A percentile compares a stretch with the other conserved stretches of the same genome.
Conservation (phyloP, 1,140 invertebrate species). For the Wiebesia pumilae region DNA sequence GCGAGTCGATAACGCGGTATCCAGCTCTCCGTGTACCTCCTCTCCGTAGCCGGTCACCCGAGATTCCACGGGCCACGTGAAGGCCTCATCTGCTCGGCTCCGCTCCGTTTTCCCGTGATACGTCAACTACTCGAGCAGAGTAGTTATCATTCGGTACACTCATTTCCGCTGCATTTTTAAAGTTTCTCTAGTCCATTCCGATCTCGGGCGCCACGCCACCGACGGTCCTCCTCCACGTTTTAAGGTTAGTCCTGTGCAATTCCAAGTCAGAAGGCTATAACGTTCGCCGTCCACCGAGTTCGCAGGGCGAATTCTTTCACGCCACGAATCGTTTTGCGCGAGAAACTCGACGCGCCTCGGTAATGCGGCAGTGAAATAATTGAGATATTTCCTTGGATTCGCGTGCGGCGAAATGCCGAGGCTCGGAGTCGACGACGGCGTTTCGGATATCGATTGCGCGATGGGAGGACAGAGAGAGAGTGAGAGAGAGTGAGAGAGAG, state of each 20-base stretch:
- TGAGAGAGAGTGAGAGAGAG: slow-evolving; percentile 31
- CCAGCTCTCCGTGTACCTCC: too few relatives aligned
- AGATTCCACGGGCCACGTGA: too few relatives aligned
- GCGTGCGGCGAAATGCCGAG: background rate
- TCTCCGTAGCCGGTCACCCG: too few relatives aligned
- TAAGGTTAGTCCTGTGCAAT: background rate
- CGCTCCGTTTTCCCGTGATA: too few relatives aligned
- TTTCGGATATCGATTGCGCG: slow-evolving; percentile 20
- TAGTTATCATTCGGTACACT: background rate
- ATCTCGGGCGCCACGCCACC: background rate
- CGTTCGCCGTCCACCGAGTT: too few relatives aligned
- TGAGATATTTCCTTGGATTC: background rate
- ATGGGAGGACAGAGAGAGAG: background rate
- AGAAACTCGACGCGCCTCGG: background rate
- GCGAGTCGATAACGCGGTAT: too few relatives aligned
- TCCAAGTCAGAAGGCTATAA: background rate
- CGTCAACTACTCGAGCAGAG: too few relatives aligned
- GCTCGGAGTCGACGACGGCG: background rate
- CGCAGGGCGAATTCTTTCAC: too few relatives aligned
- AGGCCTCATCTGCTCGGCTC: too few relatives aligned
- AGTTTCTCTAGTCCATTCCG: background rate
- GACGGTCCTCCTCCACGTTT: background rate
- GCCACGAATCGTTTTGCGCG: too few relatives aligned
- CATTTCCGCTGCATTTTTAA: background rate
- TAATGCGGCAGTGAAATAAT: background rate